These are phyloP conservation scores for human DNA, from an alignment of 2,113 vertebrate genomes.

Conservation along the genomic window DNA sequence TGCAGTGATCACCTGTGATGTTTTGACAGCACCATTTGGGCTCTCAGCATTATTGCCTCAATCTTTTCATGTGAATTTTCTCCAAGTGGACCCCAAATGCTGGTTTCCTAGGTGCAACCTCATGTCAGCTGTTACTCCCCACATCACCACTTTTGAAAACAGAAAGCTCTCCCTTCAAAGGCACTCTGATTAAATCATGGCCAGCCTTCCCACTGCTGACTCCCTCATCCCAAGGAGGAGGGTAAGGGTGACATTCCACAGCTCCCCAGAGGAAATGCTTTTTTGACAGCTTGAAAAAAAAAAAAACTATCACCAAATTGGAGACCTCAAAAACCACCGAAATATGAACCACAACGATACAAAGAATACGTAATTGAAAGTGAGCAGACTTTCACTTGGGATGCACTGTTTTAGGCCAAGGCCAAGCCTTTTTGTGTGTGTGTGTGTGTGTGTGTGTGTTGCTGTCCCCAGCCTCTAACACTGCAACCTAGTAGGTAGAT, in stretches of 20 bases:
- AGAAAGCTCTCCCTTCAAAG: conserved; percentile 66
- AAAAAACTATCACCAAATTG: conserved; percentile 29
- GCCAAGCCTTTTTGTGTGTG: neutral
- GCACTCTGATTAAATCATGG: conserved; percentile 40
- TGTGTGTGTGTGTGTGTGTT: neutral
- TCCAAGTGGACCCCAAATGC: conserved; percentile 42
- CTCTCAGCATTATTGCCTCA: conserved; percentile 38
- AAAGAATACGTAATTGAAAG: neutral
- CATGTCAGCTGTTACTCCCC: conserved; percentile 52
- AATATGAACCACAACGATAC: neutral
- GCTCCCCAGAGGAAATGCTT: neutral
- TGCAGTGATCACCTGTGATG: conserved; percentile 68
- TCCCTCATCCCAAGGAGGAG: conserved; percentile 6
- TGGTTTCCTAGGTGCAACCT: conserved; percentile 57
- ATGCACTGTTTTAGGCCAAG: neutral
- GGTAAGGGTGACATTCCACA: conserved; percentile 8
- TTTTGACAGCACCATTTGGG: conserved; percentile 70
- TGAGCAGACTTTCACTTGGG: neutral
- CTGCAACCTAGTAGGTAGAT: neutral
- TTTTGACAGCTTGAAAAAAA: conserved; percentile 5
- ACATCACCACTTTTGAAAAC: conserved; percentile 57
- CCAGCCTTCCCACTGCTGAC: neutral
- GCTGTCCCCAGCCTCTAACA: neutral
- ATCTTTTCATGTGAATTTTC: conserved; percentile 63
- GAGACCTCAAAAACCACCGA: neutral